phyloP scores from a whole-genome alignment of 92 coral and sea anemone species.

The Porites cylindrica region DNA sequence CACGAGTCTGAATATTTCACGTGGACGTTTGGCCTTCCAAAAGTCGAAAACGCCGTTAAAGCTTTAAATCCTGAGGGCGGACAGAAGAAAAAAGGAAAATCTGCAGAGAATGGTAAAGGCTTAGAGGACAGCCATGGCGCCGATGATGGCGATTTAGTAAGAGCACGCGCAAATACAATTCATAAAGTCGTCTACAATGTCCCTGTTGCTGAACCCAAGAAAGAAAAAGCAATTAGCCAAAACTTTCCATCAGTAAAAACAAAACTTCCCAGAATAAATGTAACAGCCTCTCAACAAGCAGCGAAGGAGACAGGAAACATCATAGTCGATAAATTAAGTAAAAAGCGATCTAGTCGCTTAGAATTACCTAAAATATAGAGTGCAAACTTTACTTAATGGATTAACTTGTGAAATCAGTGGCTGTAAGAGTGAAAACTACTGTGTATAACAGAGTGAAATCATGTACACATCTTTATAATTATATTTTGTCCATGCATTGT shows the following conservation, averaged over 20 bases:
- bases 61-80: slow-evolving; percentile 1
- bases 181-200: slow-evolving; percentile 27
- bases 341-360: background rate
- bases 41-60: slow-evolving; percentile 45
- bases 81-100: slow-evolving; percentile 25
- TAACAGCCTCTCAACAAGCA: background rate
- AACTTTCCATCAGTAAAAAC: slow-evolving; percentile 14
- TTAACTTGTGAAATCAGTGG: too few relatives aligned
- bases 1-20: slow-evolving; percentile 86
- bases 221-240: slow-evolving; percentile 5
- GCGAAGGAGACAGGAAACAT: background rate
- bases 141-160: background rate
- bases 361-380: slow-evolving; percentile 19
- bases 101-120: slow-evolving; percentile 14
- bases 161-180: slow-evolving; percentile 29
- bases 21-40: slow-evolving; percentile 86
- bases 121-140: background rate
- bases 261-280: background rate
- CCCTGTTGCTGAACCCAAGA: slow-evolving; percentile 20
- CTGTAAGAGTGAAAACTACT: too few relatives aligned
- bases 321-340: background rate
- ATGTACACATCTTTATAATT: too few relatives aligned
- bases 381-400: background rate
- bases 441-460: too few relatives aligned
- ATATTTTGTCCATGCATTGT: too few relatives aligned